Percentiles rank a stretch among this genome's conserved stretches.
Evolutionary conservation across 2,888 invertebrate species (phyloP).

Genomic region (Tanytarsus gracilentus): DNA sequence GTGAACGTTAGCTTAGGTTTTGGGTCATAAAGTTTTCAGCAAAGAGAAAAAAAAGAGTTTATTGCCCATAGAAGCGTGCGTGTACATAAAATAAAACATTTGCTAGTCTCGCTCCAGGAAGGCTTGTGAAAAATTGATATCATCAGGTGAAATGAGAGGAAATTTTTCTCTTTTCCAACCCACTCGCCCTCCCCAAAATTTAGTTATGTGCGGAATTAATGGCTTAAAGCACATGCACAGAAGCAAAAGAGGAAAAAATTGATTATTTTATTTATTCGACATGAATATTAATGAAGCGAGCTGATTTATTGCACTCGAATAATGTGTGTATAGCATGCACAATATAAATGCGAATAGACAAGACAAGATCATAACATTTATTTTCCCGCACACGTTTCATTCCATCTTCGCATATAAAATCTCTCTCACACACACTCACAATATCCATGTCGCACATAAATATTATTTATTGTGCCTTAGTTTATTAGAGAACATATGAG

Average conservation of each 20-base stretch:
- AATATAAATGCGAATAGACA: not conserved
- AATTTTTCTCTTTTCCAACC: too few relatives aligned
- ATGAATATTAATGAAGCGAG: slow-evolving; percentile 19
- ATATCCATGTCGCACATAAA: not conserved
- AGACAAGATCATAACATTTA: slow-evolving; percentile 11
- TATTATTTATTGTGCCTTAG: slow-evolving; percentile 1
- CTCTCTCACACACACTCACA: not conserved
- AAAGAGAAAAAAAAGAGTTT: too few relatives aligned
- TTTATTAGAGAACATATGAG: slow-evolving; percentile 9
- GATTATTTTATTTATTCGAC: slow-evolving; percentile 11
- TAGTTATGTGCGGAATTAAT: too few relatives aligned
- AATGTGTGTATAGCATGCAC: not conserved
- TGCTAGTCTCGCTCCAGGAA: too few relatives aligned
- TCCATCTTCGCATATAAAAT: not conserved
- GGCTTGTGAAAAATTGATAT: too few relatives aligned
- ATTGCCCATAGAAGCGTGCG: too few relatives aligned
- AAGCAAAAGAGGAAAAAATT: slow-evolving; percentile 1
- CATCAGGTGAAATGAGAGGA: too few relatives aligned
- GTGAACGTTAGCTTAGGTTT: too few relatives aligned
- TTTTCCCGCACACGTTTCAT: not conserved
- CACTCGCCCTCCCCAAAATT: too few relatives aligned
- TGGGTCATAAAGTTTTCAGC: too few relatives aligned
- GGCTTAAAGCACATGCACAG: not conserved
- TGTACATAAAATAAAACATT: too few relatives aligned
- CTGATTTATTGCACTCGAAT: slow-evolving; percentile 10